Base-by-base conservation (phyloP, 2,888 invertebrate species). In the Eupsilia transversa region DNA sequence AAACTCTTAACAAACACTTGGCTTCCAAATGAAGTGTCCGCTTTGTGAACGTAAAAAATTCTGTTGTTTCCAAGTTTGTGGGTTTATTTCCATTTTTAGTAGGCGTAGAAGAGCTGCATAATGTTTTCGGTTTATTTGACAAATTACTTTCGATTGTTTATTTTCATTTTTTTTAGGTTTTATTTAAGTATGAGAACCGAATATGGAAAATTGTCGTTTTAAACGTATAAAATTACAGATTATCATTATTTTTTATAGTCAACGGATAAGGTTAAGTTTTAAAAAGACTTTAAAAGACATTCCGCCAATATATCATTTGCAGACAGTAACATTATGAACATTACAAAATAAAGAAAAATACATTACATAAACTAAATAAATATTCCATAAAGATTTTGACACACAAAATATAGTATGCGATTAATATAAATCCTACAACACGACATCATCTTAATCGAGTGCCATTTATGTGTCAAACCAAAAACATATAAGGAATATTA, bases 371-470 rank as follows among this genome's bases (percentile, higher is more conserved):
- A 80, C 74, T 54, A 38, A 74, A 80, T 54, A 80, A 61, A 56
- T 63, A 65, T 81, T 54, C 61, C 69, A 46, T 79, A 68, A 54
- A 77, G 14, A 49, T 27, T 27, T 46, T 82, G 82, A 78, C 79
- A 78, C 9, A 70, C 33, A 78, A 82, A 66, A 61, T 77, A 78
- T 66, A 77, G 77, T 35, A 60, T 30, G 43, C 56, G 61, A 79
- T 79, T 83, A 71, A 79, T 79, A 83, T 79, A 83, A 79, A 79
- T 79, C 46, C 65, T 43, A 66, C 35, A 1, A 49, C 60, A 43
- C 35, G 72, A 78, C 72, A 61, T 60, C 65, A 38, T 82, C 61
- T 33, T 66, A 83, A 79, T 72, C 49, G 79, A 83, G 54, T 79
- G 83, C 30, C 72, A 72, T 79, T 72, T 79, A 38, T 72, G 49